Percentiles rank a stretch among this genome's conserved stretches.
Evolutionary conservation across 2,888 invertebrate genomes (phyloP).

Genomic region (Holacanthella duospinosa): DNA sequence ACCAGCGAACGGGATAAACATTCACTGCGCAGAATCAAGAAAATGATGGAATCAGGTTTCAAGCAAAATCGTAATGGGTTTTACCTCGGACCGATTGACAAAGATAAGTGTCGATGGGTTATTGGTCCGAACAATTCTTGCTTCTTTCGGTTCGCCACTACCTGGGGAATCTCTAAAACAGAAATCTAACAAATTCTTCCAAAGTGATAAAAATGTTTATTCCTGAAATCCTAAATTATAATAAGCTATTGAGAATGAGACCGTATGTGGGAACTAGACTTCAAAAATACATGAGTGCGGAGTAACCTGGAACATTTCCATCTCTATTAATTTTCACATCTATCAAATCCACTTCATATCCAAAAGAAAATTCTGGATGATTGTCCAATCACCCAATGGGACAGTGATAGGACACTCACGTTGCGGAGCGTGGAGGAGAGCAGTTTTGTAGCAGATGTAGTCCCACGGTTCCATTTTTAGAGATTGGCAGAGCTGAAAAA

Average conservation of each 20-base stretch:
- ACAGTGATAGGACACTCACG: neutral
- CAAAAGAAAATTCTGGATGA: neutral
- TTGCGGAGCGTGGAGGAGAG: neutral
- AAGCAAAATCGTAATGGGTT: neutral
- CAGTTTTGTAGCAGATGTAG: neutral
- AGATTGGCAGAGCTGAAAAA: conserved; percentile 56
- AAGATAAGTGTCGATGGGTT: neutral
- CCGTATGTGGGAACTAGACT: neutral
- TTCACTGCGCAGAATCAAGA: neutral
- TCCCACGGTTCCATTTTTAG: conserved; percentile 63
- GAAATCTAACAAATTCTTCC: no score
- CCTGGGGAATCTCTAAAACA: neutral
- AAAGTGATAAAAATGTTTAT: neutral
- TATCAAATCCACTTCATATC: neutral
- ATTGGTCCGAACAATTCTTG: neutral
- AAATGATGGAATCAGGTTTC: neutral
- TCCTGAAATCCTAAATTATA: neutral
- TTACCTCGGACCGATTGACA: neutral
- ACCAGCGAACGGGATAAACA: neutral
- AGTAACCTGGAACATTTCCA: no score
- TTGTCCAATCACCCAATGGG: neutral
- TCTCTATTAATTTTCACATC: neutral
- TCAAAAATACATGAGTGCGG: no score
- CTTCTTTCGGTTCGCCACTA: neutral
- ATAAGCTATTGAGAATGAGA: neutral